A percentile compares a stretch with the other conserved stretches of the same genome.
phyloP scores from a whole-genome alignment of 2,797 vertebrate species.

The Leptodactylus fallax region DNA sequence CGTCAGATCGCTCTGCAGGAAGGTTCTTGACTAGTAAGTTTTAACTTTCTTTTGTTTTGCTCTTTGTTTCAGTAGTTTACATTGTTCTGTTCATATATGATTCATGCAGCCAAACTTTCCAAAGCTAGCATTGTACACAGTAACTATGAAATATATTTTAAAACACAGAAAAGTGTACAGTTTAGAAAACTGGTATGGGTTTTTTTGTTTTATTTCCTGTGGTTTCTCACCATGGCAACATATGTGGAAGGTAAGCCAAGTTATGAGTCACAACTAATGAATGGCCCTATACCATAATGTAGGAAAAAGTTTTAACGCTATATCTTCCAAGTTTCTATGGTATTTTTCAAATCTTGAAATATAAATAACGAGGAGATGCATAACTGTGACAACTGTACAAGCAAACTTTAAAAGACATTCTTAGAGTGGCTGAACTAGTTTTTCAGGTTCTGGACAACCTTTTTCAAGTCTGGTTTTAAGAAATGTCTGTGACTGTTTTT shows the following conservation, averaged over 20 bases:
- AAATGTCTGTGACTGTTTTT: too few species aligned
- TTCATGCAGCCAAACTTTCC: not conserved
- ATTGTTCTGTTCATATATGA: not conserved
- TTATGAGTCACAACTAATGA: slow-evolving; percentile 21
- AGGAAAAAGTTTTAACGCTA: not conserved
- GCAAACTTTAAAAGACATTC: not conserved
- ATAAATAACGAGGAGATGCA: not conserved
- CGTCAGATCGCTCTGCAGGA: not conserved
- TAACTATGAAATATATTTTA: not conserved
- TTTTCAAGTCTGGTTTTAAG: not conserved
- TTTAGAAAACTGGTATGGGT: not conserved
- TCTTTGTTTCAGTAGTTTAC: not conserved
- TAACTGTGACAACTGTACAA: not conserved
- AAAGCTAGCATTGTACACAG: too few species aligned
- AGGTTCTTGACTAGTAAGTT: slow-evolving; percentile 36
- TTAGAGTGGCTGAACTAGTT: slow-evolving; percentile 19
- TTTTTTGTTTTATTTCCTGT: not conserved
- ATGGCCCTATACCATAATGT: not conserved
- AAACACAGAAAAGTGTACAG: not conserved
- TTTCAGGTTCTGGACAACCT: slow-evolving; percentile 7
- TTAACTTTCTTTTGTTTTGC: not conserved
- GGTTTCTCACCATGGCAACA: slow-evolving; percentile 51
- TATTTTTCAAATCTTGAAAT: not conserved
- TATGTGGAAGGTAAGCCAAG: slow-evolving; percentile 9
- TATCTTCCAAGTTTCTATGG: not conserved